Conservation (phyloP, 1,140 invertebrate species). For the Drosophila miranda region DNA sequence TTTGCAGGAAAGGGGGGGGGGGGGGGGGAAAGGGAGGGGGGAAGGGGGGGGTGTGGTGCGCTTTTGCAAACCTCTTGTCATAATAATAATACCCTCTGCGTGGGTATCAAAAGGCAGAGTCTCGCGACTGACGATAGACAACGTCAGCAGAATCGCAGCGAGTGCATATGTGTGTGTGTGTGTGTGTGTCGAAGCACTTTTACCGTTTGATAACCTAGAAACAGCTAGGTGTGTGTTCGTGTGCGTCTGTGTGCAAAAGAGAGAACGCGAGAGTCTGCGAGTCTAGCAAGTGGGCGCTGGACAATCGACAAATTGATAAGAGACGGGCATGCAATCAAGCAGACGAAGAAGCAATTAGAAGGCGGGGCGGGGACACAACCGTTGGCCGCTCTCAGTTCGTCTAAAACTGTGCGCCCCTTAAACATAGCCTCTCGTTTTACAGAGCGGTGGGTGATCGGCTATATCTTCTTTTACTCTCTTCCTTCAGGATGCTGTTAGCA, state of each 20-base stretch:
- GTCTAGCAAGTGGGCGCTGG: conserved; percentile 45
- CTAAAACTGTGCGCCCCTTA: no score
- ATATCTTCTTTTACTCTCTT: no score
- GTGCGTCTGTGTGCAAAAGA: background rate
- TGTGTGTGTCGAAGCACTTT: conserved; percentile 45
- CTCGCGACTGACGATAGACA: conserved; percentile 31
- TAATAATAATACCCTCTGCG: background rate
- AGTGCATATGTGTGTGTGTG: conserved; percentile 9
- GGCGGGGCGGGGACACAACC: no score
- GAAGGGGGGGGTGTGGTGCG: no score
- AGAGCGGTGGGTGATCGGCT: no score
- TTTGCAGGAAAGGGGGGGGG: no score
- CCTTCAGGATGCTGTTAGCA: no score
- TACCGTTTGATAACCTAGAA: conserved; percentile 78
- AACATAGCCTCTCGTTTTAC: no score
- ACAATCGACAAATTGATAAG: conserved; percentile 48
- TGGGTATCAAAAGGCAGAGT: conserved; percentile 29
- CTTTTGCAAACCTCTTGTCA: background rate
- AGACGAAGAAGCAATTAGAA: background rate
- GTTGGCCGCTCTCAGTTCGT: no score
- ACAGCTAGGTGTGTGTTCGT: conserved; percentile 39
- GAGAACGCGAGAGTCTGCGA: conserved; percentile 1
- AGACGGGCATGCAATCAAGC: conserved; percentile 22
- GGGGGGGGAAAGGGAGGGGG: no score
- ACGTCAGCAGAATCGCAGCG: conserved; percentile 33